These are phyloP conservation scores for Porites lobata DNA, from an alignment of 92 coral and sea anemone species.

Conservation along the genomic window DNA sequence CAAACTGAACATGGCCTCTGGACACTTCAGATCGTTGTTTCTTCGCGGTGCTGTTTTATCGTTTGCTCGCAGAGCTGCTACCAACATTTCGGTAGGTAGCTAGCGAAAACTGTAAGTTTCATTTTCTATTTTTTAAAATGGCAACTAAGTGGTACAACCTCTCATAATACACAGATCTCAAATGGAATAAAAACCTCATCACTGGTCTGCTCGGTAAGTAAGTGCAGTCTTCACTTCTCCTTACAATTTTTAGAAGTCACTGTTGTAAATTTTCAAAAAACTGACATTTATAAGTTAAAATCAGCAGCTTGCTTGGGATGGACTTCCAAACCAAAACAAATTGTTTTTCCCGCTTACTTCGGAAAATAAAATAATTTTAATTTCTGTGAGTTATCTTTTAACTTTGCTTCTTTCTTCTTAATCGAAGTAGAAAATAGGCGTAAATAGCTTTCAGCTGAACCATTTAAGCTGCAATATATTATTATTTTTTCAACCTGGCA, in stretches of 20 bases:
- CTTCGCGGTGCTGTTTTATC: constrained; percentile 15
- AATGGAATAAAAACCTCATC: constrained; percentile 32
- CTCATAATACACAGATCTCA: not conserved
- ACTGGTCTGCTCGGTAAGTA: not conserved
- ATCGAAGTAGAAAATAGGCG: not conserved
- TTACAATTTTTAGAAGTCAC: not conserved
- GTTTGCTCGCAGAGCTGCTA: constrained; percentile 7
- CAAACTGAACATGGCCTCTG: constrained; percentile 70
- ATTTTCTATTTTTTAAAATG: not conserved
- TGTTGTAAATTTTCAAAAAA: not conserved
- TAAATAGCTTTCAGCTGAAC: not conserved
- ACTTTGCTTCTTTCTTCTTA: not conserved
- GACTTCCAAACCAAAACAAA: too few species aligned
- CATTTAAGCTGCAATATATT: not conserved
- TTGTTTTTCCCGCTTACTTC: too few species aligned
- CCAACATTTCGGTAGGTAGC: constrained; percentile 9
- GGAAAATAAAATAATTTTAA: too few species aligned
- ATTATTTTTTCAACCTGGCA: not conserved
- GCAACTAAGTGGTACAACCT: not conserved
- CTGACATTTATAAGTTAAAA: too few species aligned
- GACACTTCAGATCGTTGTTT: constrained; percentile 22
- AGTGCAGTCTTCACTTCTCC: too few species aligned
- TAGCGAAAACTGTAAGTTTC: not conserved
- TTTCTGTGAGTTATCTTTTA: not conserved
- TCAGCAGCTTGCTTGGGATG: too few species aligned